Percentiles rank a stretch among this genome's conserved stretches.
phyloP scores from a whole-genome alignment of 2,888 invertebrate genomes.

The Hypselothyrea guttata region DNA sequence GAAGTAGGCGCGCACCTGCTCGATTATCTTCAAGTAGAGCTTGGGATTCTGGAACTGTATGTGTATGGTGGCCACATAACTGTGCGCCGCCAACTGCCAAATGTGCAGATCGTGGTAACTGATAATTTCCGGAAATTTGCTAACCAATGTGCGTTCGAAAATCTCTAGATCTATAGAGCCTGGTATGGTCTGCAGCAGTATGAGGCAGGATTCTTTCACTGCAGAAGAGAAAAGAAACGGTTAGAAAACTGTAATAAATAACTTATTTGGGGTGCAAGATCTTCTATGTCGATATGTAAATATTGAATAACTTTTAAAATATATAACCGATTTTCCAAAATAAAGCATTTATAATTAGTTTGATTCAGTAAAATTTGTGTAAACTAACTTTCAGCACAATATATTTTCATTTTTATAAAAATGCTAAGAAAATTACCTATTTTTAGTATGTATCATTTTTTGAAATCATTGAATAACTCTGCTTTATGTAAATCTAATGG shows the following conservation, averaged over 20 bases:
- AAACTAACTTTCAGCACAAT: no score
- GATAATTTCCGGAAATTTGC: slow-evolving; percentile 87
- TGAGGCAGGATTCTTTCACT: slow-evolving; percentile 95
- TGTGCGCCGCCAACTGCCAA: slow-evolving; percentile 91
- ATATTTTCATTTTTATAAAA: no score
- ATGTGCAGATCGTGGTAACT: slow-evolving; percentile 94
- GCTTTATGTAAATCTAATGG: no score
- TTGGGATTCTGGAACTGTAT: slow-evolving; percentile 88
- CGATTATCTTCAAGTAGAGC: slow-evolving; percentile 84
- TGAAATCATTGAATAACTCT: no score
- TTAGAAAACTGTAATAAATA: slow-evolving; percentile 1
- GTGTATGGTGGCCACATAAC: slow-evolving; percentile 92
- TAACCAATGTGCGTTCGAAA: slow-evolving; percentile 86
- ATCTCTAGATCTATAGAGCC: slow-evolving; percentile 91
- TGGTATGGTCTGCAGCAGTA: slow-evolving; percentile 95
- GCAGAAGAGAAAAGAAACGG: slow-evolving; percentile 38
- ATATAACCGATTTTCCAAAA: no score
- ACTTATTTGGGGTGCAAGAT: no score
- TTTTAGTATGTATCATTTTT: no score
- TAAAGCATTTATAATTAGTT: no score
- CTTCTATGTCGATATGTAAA: no score
- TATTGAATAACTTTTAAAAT: no score
- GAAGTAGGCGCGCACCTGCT: slow-evolving; percentile 88
- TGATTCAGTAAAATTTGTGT: no score
- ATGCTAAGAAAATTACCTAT: no score